Evolutionary conservation across 2,113 vertebrate genomes (phyloP), one percentile per base, ranked within the genome.

Genomic region (Morone saxatilis): DNA sequence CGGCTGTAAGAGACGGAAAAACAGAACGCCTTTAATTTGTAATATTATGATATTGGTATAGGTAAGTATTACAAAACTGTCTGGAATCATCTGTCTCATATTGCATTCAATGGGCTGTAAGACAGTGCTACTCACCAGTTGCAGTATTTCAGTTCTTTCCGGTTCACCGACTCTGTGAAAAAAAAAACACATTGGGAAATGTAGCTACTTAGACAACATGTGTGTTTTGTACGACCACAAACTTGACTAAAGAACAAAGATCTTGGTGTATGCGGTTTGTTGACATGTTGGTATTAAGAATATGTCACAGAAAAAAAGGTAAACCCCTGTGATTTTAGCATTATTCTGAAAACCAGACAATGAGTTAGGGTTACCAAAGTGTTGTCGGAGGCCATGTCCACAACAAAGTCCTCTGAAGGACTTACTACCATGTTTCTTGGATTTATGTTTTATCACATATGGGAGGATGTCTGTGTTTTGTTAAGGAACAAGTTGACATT

Each of bases 101-200:
- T 31, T 31, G 31, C 31, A 31, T 31, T 31, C 31, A 31, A 31
- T 31, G 31, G 31, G 31, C 31, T 31, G 31, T 31, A 31, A 2
- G 3, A 6, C 7, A 31, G 5, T 6, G 5, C 20, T 40, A 92
- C 93, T 97, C 94, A 99, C 98, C 97, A 97, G 93, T n/a, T 96
- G 92, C 75, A 97, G 94, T 73, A 97, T 88, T 86, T 96, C 94
- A 74, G 95, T 96, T 81, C 92, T 96, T 85, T 95, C 96, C 43
- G 93, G 88, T 87, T 92, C 94, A 67, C 92, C 93, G 61, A 98
- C 95, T 87, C 97, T 99, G 90, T 76, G 86, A 93, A 61, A 31
- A 93, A 61, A 31, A 60, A 71, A 67, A 70, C 4, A 90, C 14
- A 91, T 85, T 79, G 1, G 3, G 5, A 36, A 25, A 76, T 16